These are phyloP conservation scores for Ooceraea biroi DNA, from an alignment of 1,140 invertebrate species.

Conservation along the genomic window DNA sequence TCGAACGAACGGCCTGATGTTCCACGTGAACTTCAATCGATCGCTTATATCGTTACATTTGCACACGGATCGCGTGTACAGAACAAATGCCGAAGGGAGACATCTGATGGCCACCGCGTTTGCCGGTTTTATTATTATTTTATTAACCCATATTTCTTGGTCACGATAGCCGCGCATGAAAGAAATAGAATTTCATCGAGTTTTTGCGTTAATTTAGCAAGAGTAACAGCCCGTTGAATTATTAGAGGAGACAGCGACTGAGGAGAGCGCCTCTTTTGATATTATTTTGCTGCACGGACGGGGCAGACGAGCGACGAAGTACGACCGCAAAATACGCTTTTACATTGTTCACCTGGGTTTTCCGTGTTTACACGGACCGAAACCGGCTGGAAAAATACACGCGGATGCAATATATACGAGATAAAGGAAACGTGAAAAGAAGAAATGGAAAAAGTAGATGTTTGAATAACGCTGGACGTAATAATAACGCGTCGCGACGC, in stretches of 20 bases:
- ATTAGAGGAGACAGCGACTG: not conserved
- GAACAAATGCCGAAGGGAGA: no score
- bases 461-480: not conserved
- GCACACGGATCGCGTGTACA: not conserved
- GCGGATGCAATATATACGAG: not conserved
- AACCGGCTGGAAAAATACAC: slow-evolving; percentile 17
- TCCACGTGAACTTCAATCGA: slow-evolving; percentile 40
- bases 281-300: not conserved
- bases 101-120: no score
- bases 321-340: not conserved
- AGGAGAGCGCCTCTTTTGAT: not conserved
- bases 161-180: not conserved
- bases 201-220: not conserved
- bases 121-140: no score
- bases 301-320: no score
- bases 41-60: slow-evolving; percentile 14
- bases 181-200: not conserved
- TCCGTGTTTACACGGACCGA: not conserved
- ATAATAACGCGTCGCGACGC: slow-evolving; percentile 19
- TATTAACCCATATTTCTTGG: no score
- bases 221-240: not conserved
- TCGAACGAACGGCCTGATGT: not conserved
- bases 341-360: slow-evolving; percentile 13
- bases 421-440: not conserved
- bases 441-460: not conserved